phyloP scores from a whole-genome alignment of 2,113 vertebrate species.

The Psettodes erumei region DNA sequence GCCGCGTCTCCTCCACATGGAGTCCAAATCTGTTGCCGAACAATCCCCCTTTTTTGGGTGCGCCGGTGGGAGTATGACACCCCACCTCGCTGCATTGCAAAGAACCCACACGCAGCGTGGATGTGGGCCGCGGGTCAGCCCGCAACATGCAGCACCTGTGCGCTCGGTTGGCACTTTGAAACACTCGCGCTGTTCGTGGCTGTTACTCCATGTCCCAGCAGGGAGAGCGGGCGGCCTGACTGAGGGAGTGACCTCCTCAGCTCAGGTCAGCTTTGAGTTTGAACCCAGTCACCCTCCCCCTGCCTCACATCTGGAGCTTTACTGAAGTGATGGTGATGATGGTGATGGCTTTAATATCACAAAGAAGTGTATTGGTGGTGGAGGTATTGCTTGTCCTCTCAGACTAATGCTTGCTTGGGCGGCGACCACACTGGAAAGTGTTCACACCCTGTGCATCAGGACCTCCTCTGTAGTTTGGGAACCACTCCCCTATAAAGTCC shows the following conservation, averaged over 20 bases:
- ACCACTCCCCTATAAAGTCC: neutral
- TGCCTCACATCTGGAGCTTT: constrained; percentile 59
- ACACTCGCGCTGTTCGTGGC: constrained; percentile 29
- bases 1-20: constrained; percentile 10
- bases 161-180: constrained; percentile 53
- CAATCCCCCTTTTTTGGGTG: constrained; percentile 1
- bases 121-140: constrained; percentile 3
- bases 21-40: constrained; percentile 12
- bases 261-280: constrained; percentile 48
- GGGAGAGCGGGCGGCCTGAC: constrained; percentile 2
- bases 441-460: neutral
- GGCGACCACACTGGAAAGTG: neutral
- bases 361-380: neutral
- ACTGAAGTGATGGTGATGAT: neutral
- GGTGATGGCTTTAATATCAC: too few relatives aligned
- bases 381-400: neutral
- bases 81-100: neutral
- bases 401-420: neutral
- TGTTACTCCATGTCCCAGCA: constrained; percentile 38
- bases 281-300: constrained; percentile 50
- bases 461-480: constrained; percentile 2
- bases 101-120: constrained; percentile 10
- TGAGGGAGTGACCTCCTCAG: constrained; percentile 38
- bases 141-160: constrained; percentile 57
- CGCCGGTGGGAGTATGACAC: neutral